Evolutionary conservation across 2,888 invertebrate species (phyloP), one percentile per base, ranked within the genome.

Genomic region (Acrobasis consociella): DNA sequence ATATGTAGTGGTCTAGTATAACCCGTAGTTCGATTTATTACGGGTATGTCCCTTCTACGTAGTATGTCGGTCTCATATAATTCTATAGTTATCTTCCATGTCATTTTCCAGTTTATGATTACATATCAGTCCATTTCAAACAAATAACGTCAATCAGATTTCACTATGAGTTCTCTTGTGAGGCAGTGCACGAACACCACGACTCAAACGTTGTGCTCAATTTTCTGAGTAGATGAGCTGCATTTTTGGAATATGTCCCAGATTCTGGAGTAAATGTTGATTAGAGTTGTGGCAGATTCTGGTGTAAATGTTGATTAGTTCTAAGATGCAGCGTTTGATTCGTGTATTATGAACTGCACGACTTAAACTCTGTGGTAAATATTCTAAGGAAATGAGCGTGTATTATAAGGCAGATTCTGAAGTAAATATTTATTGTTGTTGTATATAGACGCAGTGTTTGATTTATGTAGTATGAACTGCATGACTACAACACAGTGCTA

Each of bases 201-300:
- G 59, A 38, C 49, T 50, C 50, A 53, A 61, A 22, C 38, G 46
- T 49, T 49, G 49, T 37, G 55, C 53, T 55, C 61, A 61, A 61
- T 61, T 61, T 61, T 53, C 55, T 55, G 22, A 53, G 55, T n/a
- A 61, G 31, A 61, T 61, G 61, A 56, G 13, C 31, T 17, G 42
- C 11, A 16, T 16, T 42, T 42, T 56, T 17, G 13, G 56, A 56
- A 56, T 56, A 56, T 56, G 56, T 56, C 17, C 16, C 56, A 56
- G 56, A 56, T 42, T 56, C 17, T 56, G 56, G 56, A 42, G 17
- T 42, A 42, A 56, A 42, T 56, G 42, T 39, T 56, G 49, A 58
- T 49, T 46, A 31, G 31, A 58, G 49, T 17, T 15, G 55, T 39
- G 22, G 22, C 22, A 22, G 22, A 22, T 22, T 22, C 22, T 22